Conservation (phyloP, 2,888 invertebrate species). For the Stenoptilia bipunctidactyla region DNA sequence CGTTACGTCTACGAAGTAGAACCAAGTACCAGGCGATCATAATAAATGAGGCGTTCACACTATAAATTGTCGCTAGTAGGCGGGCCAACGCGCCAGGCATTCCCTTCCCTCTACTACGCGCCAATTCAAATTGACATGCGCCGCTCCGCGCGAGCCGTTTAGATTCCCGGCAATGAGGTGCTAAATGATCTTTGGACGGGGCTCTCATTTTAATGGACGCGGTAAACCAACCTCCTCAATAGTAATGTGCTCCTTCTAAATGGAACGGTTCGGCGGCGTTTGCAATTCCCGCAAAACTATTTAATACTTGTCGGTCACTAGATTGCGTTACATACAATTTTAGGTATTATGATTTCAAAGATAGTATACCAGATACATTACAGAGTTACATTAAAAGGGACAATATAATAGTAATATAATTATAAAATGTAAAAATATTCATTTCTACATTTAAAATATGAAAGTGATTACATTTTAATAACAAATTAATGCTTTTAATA, state of each 20-base stretch:
- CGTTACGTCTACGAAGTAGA: conserved; percentile 15
- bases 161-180: conserved; percentile 20
- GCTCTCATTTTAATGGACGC: conserved; percentile 33
- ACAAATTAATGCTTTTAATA: no score
- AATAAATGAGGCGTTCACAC: conserved; percentile 55
- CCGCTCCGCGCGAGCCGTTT: conserved; percentile 28
- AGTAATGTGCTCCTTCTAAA: conserved; percentile 47
- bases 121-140: conserved; percentile 53
- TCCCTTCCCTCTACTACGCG: conserved; percentile 31
- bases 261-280: conserved; percentile 27
- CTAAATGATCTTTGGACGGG: conserved; percentile 24
- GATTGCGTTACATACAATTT: background rate
- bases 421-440: no score
- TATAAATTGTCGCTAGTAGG: conserved; percentile 41
- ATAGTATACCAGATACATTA: no score
- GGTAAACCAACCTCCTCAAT: conserved; percentile 28
- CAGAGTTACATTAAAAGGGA: no score
- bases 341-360: no score
- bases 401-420: no score
- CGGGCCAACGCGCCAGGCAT: conserved; percentile 56
- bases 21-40: conserved; percentile 36
- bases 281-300: background rate
- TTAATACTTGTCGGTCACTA: background rate
- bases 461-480: no score
- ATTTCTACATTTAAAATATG: no score